Conservation (phyloP, 2,797 vertebrate genomes). For the Austrolebias charrua region DNA sequence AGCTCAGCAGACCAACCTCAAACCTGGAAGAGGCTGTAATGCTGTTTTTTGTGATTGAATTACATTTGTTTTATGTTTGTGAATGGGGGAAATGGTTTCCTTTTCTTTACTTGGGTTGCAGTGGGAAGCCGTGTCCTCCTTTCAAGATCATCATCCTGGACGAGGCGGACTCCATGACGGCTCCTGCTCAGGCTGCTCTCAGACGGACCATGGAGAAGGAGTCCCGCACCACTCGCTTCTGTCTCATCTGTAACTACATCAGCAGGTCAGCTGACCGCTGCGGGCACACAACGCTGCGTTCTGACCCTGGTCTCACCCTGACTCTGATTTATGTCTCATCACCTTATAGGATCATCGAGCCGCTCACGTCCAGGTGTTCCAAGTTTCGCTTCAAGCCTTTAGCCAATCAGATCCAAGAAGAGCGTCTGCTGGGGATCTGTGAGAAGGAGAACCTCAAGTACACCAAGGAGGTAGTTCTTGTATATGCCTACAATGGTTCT, state of each 20-base stretch:
- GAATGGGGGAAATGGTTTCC: too few relatives aligned
- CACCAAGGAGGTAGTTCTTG: conserved; percentile 78
- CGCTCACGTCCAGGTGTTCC: conserved; percentile 96
- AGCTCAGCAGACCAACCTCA: neutral
- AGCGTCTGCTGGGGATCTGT: conserved; percentile 88
- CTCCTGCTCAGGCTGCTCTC: conserved; percentile 92
- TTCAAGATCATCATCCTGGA: conserved; percentile 99
- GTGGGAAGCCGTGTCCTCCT: conserved; percentile 93
- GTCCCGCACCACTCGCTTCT: conserved; percentile 95
- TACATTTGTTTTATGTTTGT: too few relatives aligned
- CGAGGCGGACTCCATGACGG: conserved; percentile 98
- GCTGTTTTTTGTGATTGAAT: too few relatives aligned
- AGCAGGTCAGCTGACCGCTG: conserved; percentile 82
- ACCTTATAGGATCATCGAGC: conserved; percentile 92
- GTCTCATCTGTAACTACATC: conserved; percentile 98
- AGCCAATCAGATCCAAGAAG: conserved; percentile 85
- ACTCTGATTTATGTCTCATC: conserved; percentile 7
- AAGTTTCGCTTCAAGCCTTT: conserved; percentile 99
- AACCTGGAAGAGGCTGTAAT: too few relatives aligned
- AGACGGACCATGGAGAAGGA: conserved; percentile 98
- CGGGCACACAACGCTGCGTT: neutral
- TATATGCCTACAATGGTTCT: neutral
- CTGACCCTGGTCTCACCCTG: neutral
- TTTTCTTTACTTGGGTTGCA: conserved; percentile 41
- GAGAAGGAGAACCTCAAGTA: conserved; percentile 90